Percentiles rank a stretch among this genome's conserved stretches.
phyloP scores from a whole-genome alignment of 1,140 invertebrate genomes.

The Theocolax elegans region DNA sequence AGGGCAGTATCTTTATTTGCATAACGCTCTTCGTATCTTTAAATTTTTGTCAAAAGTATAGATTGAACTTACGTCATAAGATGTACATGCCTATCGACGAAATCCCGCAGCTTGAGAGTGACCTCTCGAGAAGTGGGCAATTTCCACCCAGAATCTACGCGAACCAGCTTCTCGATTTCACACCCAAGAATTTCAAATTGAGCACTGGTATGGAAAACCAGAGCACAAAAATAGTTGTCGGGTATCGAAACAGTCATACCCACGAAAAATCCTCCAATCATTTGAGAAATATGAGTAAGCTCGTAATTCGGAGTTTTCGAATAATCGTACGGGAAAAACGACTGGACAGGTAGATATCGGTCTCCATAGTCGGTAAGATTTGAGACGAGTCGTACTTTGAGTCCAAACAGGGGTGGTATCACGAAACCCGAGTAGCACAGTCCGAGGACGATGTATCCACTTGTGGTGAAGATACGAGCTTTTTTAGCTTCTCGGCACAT shows the following conservation, averaged over 20 bases:
- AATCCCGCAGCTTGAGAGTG: not conserved
- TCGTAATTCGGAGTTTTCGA: not conserved
- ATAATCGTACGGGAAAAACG: not conserved
- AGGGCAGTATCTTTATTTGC: too few species aligned
- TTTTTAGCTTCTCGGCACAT: not conserved
- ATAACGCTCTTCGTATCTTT: too few species aligned
- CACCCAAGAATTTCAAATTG: not conserved
- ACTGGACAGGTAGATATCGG: not conserved
- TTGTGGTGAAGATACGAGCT: not conserved
- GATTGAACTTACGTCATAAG: not conserved
- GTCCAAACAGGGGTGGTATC: not conserved
- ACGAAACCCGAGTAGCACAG: not conserved
- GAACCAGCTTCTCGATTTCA: too few species aligned
- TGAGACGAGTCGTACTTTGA: not conserved
- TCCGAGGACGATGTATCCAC: not conserved
- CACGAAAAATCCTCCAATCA: not conserved
- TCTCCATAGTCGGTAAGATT: conserved; percentile 2
- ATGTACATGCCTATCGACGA: not conserved
- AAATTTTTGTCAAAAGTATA: too few species aligned
- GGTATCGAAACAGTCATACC: not conserved
- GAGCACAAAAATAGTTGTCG: not conserved
- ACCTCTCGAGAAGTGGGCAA: too few species aligned
- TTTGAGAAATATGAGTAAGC: not conserved
- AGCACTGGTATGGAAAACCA: not conserved
- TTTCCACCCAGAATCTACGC: too few species aligned